Conservation (phyloP, 1,140 invertebrate genomes). For the Lordiphosa clarofinis region DNA sequence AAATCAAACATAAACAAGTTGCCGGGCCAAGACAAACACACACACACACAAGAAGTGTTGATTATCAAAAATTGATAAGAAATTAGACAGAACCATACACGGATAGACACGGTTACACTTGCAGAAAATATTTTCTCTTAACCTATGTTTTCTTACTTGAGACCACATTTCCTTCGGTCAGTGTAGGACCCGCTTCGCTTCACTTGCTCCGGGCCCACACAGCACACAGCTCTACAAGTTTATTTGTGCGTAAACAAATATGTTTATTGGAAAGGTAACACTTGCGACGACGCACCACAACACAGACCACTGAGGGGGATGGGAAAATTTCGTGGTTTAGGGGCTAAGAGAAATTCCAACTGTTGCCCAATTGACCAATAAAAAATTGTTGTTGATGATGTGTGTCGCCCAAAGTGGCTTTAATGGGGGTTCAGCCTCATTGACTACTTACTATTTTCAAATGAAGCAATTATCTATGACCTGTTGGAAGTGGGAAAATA, state of each 20-base stretch:
- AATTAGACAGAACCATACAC: conserved; percentile 43
- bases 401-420: conserved; percentile 39
- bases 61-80: conserved; percentile 68
- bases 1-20: conserved; percentile 20
- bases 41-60: conserved; percentile 55
- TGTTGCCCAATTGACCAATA: conserved; percentile 71
- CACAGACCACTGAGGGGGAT: conserved; percentile 14
- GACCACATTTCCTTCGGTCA: conserved; percentile 1
- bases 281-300: conserved; percentile 39
- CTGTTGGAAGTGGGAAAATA: conserved; percentile 26
- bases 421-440: conserved; percentile 7
- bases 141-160: not conserved
- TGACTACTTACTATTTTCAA: conserved; percentile 5
- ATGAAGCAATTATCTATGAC: conserved; percentile 53
- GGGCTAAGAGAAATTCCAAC: conserved; percentile 22
- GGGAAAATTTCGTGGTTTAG: conserved; percentile 3
- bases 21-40: conserved; percentile 37
- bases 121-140: not conserved
- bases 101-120: conserved; percentile 9
- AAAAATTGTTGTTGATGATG: conserved; percentile 50
- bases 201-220: conserved; percentile 49
- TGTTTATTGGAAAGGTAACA: conserved; percentile 77
- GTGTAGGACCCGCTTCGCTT: conserved; percentile 35
- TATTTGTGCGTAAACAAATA: conserved; percentile 76
- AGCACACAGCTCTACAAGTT: conserved; percentile 62